Percentiles rank a stretch among this genome's conserved stretches.
phyloP scores from a whole-genome alignment of 2,888 invertebrate species.

The Melieria picta region DNA sequence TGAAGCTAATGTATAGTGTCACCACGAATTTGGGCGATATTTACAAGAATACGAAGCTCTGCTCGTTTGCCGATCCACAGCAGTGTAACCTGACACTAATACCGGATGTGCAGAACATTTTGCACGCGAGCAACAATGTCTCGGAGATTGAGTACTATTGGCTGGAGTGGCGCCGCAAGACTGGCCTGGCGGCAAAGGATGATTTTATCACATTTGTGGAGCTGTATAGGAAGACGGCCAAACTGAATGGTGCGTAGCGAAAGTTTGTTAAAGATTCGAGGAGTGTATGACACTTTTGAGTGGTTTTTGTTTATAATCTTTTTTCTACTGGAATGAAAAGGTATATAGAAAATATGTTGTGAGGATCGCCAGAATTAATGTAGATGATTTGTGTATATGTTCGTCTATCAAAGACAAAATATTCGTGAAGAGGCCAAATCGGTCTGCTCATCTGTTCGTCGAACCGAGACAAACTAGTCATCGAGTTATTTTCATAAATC shows the following conservation, averaged over 20 bases:
- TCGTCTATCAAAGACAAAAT: neutral
- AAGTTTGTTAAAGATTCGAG: too few relatives aligned
- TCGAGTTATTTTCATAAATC: too few relatives aligned
- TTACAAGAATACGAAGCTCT: constrained; percentile 80
- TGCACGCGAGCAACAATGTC: constrained; percentile 53
- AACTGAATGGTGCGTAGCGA: constrained; percentile 52
- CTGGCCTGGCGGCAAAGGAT: constrained; percentile 50
- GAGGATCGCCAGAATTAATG: too few relatives aligned
- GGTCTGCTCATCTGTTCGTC: too few relatives aligned
- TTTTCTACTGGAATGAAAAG: too few relatives aligned
- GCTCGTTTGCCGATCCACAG: constrained; percentile 71
- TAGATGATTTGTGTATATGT: neutral
- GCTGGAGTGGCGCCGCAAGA: constrained; percentile 59
- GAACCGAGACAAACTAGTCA: too few relatives aligned
- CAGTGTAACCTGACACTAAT: constrained; percentile 78
- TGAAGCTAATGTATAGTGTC: constrained; percentile 70
- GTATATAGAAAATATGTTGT: too few relatives aligned
- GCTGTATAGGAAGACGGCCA: constrained; percentile 57
- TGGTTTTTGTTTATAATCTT: neutral
- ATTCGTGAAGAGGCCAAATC: too few relatives aligned
- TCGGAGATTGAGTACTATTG: constrained; percentile 61
- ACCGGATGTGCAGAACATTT: constrained; percentile 67
- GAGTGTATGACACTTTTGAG: neutral
- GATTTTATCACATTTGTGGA: constrained; percentile 57
- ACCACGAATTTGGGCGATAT: constrained; percentile 79